Conservation (phyloP, 2,888 invertebrate genomes). For the Rhagophthalmus giganteus region DNA sequence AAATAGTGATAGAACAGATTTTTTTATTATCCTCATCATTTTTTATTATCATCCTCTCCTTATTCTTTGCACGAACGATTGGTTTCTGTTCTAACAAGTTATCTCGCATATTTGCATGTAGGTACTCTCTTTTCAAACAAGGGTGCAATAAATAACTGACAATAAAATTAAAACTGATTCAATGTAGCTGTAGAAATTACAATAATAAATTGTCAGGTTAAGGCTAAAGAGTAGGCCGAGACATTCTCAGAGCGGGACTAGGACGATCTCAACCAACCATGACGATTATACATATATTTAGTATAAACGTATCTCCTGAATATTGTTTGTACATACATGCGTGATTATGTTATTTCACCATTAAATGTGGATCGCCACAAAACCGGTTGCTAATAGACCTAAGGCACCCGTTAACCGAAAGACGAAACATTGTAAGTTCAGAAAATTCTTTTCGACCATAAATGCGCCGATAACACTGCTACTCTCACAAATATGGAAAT, state of each 20-base stretch:
- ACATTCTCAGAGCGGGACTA: slow-evolving; percentile 27
- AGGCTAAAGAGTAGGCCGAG: slow-evolving; percentile 24
- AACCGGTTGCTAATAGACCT: slow-evolving; percentile 31
- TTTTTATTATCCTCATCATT: too few relatives aligned
- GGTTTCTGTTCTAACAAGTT: not conserved
- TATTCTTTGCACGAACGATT: too few relatives aligned
- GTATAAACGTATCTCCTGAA: slow-evolving; percentile 21
- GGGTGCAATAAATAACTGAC: slow-evolving; percentile 10
- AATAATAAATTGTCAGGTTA: slow-evolving; percentile 28
- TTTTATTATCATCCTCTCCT: too few relatives aligned
- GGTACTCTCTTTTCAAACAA: slow-evolving; percentile 8
- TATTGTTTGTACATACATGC: slow-evolving; percentile 36
- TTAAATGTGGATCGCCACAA: slow-evolving; percentile 33
- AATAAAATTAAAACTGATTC: slow-evolving; percentile 15
- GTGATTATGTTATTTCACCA: slow-evolving; percentile 39
- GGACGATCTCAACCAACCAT: slow-evolving; percentile 30
- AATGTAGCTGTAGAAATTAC: slow-evolving; percentile 9
- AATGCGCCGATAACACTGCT: too few relatives aligned
- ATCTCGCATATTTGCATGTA: not conserved
- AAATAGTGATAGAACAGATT: too few relatives aligned
- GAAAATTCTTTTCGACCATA: slow-evolving; percentile 3
- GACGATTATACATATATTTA: slow-evolving; percentile 20
- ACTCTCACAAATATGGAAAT: slow-evolving; percentile 21
- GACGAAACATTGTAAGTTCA: not conserved
- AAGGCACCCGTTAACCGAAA: slow-evolving; percentile 13